phyloP scores from a whole-genome alignment of 2,888 invertebrate genomes.

The Drosophila antonietae region DNA sequence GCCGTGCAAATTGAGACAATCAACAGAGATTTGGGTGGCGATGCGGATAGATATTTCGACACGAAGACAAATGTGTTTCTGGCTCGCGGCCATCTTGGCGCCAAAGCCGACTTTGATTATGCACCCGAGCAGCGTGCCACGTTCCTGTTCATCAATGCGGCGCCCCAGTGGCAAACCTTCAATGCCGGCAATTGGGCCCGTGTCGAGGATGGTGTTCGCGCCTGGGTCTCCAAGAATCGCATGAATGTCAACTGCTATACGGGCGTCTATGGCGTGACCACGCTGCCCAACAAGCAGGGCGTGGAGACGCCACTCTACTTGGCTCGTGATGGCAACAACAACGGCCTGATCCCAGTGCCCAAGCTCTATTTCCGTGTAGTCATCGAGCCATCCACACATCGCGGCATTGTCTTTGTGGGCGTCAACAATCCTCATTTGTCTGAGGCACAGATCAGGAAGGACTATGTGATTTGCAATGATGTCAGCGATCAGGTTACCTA shows the following conservation, averaged over 20 bases:
- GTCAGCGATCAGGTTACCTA: slow-evolving; percentile 78
- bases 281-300: slow-evolving; percentile 85
- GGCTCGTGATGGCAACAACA: slow-evolving; percentile 76
- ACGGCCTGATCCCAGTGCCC: slow-evolving; percentile 86
- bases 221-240: slow-evolving; percentile 72
- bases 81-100: slow-evolving; percentile 86
- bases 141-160: slow-evolving; percentile 86
- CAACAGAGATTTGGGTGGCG: slow-evolving; percentile 78
- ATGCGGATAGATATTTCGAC: slow-evolving; percentile 72
- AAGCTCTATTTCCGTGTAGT: slow-evolving; percentile 87
- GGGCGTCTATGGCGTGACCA: slow-evolving; percentile 86
- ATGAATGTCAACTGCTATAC: slow-evolving; percentile 86
- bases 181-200: slow-evolving; percentile 87
- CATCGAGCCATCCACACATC: slow-evolving; percentile 84
- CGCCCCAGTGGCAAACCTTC: slow-evolving; percentile 87
- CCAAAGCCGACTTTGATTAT: slow-evolving; percentile 86
- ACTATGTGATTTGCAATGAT: slow-evolving; percentile 80
- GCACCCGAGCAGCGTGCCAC: slow-evolving; percentile 86
- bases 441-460: slow-evolving; percentile 71
- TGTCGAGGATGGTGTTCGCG: slow-evolving; percentile 85
- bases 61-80: slow-evolving; percentile 70
- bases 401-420: slow-evolving; percentile 86
- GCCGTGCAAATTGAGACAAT: slow-evolving; percentile 82
- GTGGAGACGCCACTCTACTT: slow-evolving; percentile 83
- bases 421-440: slow-evolving; percentile 84